These are phyloP conservation scores for Bombus confusus DNA, from an alignment of 1,140 invertebrate species.

Conservation along the genomic window DNA sequence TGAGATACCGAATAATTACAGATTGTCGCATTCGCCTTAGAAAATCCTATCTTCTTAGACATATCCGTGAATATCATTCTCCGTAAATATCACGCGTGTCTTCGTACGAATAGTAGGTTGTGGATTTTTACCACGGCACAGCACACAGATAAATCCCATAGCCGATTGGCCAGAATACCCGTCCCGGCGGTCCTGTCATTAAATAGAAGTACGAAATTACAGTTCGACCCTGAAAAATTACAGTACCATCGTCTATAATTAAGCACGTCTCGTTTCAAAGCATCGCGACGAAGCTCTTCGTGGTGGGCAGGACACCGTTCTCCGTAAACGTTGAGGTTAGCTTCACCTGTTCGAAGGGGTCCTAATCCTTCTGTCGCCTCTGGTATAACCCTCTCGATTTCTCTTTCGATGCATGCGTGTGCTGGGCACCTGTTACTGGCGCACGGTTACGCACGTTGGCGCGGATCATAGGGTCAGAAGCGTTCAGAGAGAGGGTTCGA, in stretches of 20 bases:
- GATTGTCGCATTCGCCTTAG: rapidly evolving
- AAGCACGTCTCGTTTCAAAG: constrained; percentile 2
- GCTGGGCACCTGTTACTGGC: constrained; percentile 55
- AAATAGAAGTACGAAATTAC: background rate
- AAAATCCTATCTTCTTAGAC: too few species aligned
- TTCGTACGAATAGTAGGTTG: background rate
- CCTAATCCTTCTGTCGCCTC: constrained; percentile 32
- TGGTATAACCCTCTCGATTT: constrained; percentile 52
- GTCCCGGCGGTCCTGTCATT: rapidly evolving
- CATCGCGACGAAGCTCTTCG: constrained; percentile 20
- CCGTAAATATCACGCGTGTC: rapidly evolving
- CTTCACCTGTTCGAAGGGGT: constrained; percentile 52
- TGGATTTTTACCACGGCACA: background rate
- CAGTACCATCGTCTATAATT: background rate
- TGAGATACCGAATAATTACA: background rate
- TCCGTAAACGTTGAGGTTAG: background rate
- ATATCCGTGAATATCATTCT: too few species aligned
- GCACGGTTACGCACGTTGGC: constrained; percentile 51
- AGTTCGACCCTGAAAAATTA: rapidly evolving
- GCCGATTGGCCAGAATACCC: rapidly evolving
- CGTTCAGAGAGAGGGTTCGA: constrained; percentile 67
- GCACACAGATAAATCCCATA: rapidly evolving
- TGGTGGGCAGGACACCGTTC: constrained; percentile 16
- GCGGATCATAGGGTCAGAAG: constrained; percentile 45
- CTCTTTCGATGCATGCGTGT: background rate